These are phyloP conservation scores for Sebastes kiyomatsui DNA, from an alignment of 2,797 vertebrate genomes.

Conservation along the genomic window DNA sequence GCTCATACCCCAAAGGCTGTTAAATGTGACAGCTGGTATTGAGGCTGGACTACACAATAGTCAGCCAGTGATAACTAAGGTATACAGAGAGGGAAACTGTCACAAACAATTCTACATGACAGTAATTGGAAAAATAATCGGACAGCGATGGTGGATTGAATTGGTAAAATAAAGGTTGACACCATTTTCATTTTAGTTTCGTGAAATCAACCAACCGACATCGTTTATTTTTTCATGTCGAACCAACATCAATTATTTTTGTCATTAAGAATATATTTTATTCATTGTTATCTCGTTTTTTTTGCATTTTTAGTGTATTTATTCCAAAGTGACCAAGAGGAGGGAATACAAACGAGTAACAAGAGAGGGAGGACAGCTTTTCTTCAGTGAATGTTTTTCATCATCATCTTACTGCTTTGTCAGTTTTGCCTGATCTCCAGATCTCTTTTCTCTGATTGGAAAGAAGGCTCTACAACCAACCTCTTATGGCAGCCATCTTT, in stretches of 20 bases:
- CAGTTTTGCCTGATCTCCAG: conserved; percentile 22
- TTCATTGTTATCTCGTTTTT: background rate
- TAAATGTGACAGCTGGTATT: conserved; percentile 48
- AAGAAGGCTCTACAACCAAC: conserved; percentile 14
- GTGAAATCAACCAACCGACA: conserved; percentile 11
- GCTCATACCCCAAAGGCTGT: conserved; percentile 5
- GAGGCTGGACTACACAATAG: conserved; percentile 16
- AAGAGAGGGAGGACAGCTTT: background rate
- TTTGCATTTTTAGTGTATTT: background rate
- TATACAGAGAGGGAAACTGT: conserved; percentile 23
- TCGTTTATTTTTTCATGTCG: conserved; percentile 18
- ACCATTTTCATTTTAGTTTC: conserved; percentile 20
- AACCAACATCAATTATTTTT: background rate
- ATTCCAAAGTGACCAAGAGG: background rate
- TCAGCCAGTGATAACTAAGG: conserved; percentile 33
- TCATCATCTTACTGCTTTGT: conserved; percentile 3
- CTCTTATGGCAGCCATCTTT: conserved; percentile 28
- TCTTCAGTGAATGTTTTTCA: conserved; percentile 28
- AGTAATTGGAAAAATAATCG: conserved; percentile 55
- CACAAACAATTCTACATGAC: conserved; percentile 39
- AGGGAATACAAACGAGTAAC: background rate
- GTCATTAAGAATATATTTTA: background rate
- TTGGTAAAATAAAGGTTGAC: conserved; percentile 18
- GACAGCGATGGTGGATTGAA: background rate
- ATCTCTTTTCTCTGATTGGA: conserved; percentile 48